Percentiles rank a stretch among this genome's conserved stretches.
These are phyloP conservation scores for Syrphus vitripennis DNA, from an alignment of 2,888 invertebrate species.

Conservation along the genomic window DNA sequence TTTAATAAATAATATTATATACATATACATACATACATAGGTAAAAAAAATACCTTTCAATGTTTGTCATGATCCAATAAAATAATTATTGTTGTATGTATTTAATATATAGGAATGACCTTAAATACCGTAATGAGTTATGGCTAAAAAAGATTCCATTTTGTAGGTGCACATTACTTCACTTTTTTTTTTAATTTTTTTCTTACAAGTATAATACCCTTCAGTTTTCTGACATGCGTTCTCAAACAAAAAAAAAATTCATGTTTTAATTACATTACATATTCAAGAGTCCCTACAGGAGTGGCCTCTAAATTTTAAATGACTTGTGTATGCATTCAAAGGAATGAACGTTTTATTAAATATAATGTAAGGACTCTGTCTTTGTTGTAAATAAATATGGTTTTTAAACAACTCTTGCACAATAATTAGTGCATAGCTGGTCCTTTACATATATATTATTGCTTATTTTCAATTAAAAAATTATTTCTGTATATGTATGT, in stretches of 20 bases:
- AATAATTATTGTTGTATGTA: no score
- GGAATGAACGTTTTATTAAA: not conserved
- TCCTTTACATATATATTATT: no score
- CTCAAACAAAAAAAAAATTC: not conserved
- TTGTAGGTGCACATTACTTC: not conserved
- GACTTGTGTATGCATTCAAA: constrained; percentile 24
- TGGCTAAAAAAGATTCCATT: not conserved
- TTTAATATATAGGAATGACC: not conserved
- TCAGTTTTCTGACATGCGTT: not conserved
- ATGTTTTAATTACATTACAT: constrained; percentile 53
- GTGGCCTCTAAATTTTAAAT: constrained; percentile 39
- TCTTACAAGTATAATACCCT: not conserved
- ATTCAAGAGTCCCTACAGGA: constrained; percentile 30
- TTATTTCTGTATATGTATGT: no score
- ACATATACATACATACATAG: no score
- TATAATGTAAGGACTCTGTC: not conserved
- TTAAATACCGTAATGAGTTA: not conserved
- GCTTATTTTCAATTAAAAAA: not conserved
- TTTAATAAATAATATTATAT: no score
- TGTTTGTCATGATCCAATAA: not conserved
- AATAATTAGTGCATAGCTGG: not conserved
- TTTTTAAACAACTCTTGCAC: not conserved
- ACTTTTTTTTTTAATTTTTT: not conserved
- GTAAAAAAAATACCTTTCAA: not conserved
- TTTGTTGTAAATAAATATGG: not conserved